Evolutionary conservation across 2,113 vertebrate genomes (phyloP), one percentile per base, ranked within the genome.

Genomic region (Chauna torquata): DNA sequence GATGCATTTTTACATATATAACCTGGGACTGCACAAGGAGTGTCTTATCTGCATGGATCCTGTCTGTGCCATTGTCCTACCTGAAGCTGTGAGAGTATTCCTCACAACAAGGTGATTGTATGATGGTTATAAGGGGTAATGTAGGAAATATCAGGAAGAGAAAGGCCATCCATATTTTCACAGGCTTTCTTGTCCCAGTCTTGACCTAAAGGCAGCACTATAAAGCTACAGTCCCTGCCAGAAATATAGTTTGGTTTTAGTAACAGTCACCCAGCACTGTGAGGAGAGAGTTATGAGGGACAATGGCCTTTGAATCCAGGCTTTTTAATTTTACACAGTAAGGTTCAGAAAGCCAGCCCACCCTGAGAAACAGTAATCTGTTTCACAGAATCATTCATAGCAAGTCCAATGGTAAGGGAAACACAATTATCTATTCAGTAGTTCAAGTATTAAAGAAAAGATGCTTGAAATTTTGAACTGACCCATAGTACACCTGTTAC

Each of bases 1-100:
- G 2, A 11, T 36, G 36, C 5, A 27, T 91, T 84, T 87, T 89
- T 54, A 54, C n/a, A 78, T 42, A 65, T 59, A 30, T 3, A 52
- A 11, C 4, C 61, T 42, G 17, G 22, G 40, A 74, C 23, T 44
- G 8, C 30, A 84, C 50, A 40, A 78, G 12, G 16, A 40, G 12
- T 22, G 6, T 38, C 27, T 61, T 32, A 61, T 23, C 44, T 54
- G 28, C 22, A 50, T 0, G 0, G 47, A 76, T 45, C 42, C 59
- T 5, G 2, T 3, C 30, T 16, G 27, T 45, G 49, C 8, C 23
- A 75, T 20, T 62, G 24, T 58, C 42, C 42, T 55, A 4, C 52
- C 28, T 61, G 36, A 82, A 72, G 13, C 8, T 47, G 28, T 30
- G 19, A 82, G 16, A 71, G 50, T 38, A 38, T 66, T 78, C n/a